Evolutionary conservation across 2,797 vertebrate genomes (phyloP).

Genomic region (Hyperoplus immaculatus): DNA sequence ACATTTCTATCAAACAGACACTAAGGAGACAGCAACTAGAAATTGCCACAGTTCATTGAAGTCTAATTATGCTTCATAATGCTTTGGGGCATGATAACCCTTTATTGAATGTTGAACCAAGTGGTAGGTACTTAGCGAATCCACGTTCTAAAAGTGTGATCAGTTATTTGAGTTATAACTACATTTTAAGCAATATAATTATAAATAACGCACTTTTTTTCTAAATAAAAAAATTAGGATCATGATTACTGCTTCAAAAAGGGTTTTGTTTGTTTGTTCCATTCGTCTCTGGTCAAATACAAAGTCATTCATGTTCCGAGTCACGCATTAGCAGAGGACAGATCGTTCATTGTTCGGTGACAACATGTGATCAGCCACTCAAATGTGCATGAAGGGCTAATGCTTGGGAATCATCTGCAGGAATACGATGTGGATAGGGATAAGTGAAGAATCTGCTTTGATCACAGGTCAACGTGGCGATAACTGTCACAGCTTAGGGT

Average conservation of each 20-base stretch:
- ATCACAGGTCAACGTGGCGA: conserved; percentile 51
- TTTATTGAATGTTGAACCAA: conserved; percentile 23
- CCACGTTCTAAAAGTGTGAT: conserved; percentile 12
- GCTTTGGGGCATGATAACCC: conserved; percentile 11
- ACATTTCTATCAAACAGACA: conserved; percentile 15
- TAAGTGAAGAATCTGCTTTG: conserved; percentile 49
- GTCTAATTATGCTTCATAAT: conserved; percentile 32
- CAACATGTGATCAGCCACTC: conserved; percentile 58
- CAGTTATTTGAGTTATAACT: conserved; percentile 11
- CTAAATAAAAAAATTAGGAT: too few relatives aligned
- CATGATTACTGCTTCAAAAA: background rate
- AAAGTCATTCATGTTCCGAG: conserved; percentile 5
- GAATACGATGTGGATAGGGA: conserved; percentile 9
- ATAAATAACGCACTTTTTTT: background rate
- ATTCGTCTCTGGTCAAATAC: conserved; percentile 5
- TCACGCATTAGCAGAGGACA: conserved; percentile 48
- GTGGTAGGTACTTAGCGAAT: conserved; percentile 30
- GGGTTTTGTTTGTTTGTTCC: background rate
- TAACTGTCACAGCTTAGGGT: conserved; percentile 35
- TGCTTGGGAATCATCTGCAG: conserved; percentile 29
- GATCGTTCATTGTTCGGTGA: conserved; percentile 53
- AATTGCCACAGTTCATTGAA: conserved; percentile 24
- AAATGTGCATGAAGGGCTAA: conserved; percentile 27
- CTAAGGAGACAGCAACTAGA: conserved; percentile 15
- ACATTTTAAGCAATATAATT: background rate